phyloP scores from a whole-genome alignment of 1,140 invertebrate genomes.

The Papilio machaon region DNA sequence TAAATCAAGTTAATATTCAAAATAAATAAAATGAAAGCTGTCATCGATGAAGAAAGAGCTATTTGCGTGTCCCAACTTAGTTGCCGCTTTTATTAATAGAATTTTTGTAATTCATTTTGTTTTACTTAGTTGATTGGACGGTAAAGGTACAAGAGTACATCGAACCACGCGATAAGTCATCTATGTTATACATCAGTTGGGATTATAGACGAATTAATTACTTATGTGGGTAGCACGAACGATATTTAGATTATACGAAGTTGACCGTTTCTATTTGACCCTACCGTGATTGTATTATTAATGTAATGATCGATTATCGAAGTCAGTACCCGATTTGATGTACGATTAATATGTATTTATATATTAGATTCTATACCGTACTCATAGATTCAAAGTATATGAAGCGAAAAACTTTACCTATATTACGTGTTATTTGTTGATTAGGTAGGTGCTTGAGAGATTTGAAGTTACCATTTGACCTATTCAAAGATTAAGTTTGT shows the following conservation, averaged over 20 bases:
- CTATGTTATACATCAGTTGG: not conserved
- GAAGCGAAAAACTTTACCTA: not conserved
- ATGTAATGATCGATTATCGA: not conserved
- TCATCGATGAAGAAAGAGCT: slow-evolving; percentile 13
- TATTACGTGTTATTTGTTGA: too few species aligned
- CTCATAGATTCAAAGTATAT: not conserved
- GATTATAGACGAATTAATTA: slow-evolving; percentile 14
- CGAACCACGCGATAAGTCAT: slow-evolving; percentile 13
- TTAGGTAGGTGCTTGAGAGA: too few species aligned
- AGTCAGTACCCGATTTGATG: not conserved
- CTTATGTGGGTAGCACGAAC: not conserved
- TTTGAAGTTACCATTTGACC: too few species aligned
- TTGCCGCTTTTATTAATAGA: not conserved
- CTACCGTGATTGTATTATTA: not conserved
- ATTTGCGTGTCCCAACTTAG: not conserved
- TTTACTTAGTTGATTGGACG: slow-evolving; percentile 32
- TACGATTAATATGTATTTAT: not conserved
- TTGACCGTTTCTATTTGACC: not conserved
- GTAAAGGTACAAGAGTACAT: slow-evolving; percentile 3
- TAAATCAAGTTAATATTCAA: slow-evolving; percentile 13
- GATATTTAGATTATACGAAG: not conserved
- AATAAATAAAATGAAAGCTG: slow-evolving; percentile 6
- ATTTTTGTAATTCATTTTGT: slow-evolving; percentile 17
- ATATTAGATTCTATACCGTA: too few species aligned
- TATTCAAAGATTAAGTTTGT: too few species aligned